Evolutionary conservation across 2,113 vertebrate species (phyloP), one percentile per base, ranked within the genome.

Genomic region (Calidris pugnax): DNA sequence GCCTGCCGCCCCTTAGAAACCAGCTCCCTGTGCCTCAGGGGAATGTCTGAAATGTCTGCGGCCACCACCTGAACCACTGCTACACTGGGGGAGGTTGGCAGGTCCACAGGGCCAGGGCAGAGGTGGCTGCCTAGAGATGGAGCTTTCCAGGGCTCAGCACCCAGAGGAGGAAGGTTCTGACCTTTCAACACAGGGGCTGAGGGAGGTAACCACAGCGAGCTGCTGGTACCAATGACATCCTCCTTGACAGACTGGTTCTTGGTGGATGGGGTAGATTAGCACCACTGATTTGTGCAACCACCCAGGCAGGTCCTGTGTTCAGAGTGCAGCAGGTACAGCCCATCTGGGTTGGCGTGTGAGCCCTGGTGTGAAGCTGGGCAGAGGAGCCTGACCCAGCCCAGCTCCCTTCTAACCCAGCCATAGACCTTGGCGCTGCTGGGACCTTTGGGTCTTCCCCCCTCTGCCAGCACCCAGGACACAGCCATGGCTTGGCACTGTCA

Each of bases 291-390:
- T n/a, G 30, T 2, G 1, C 17, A 56, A 39, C 35, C 22, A 76
- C 33, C 24, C 59, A 60, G 53, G 14, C 14, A 64, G 43, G 39
- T 47, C 14, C 37, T 35, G 26, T 18, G 22, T n/a, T 43, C 37
- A 41, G 72, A 64, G 32, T 19, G 50, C 53, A 69, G 72, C 43
- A 84, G 26, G 22, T 72, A 33, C 12, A 76, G 30, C 5, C 7
- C 18, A 26, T 4, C 9, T 8, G 15, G 19, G 8, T 0, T 21
- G 24, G 51, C 0, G 3, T 12, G 35, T 33, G 47, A 88, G 15
- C 26, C 37, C 33, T 8, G 6, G 7, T 2, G 0, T 35, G 32
- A 68, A 75, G 33, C 27, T 66, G 41, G 6, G 33, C 59, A 71
- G 39, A 77, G 17, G 21, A 82, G 27, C 50, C 51, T 67, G 30